Conservation (phyloP, 2,797 vertebrate genomes). For the Phylloscopus collybita region DNA sequence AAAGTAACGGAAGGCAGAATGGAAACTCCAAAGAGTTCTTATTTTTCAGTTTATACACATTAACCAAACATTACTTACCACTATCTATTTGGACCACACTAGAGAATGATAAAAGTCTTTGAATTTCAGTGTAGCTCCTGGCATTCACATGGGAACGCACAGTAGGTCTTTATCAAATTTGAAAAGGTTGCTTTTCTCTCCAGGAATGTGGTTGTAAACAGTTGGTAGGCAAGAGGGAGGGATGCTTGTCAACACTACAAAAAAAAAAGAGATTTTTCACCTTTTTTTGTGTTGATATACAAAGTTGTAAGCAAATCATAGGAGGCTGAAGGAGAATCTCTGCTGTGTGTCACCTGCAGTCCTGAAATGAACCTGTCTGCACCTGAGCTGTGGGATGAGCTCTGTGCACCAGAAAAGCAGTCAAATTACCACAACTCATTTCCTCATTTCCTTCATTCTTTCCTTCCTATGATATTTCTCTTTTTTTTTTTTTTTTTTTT, state of each 20-base stretch:
- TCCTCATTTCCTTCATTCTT: background rate
- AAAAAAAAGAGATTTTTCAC: background rate
- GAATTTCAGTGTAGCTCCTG: background rate
- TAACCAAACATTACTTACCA: background rate
- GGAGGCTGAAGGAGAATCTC: background rate
- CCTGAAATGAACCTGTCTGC: background rate
- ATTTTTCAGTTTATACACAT: background rate
- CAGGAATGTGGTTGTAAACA: background rate
- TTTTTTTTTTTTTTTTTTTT: too few species aligned
- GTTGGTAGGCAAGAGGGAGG: background rate
- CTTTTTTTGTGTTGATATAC: background rate
- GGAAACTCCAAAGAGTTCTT: background rate
- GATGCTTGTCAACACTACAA: background rate
- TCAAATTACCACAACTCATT: background rate
- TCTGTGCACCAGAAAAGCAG: background rate
- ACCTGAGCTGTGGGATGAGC: background rate
- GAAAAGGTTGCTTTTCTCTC: background rate
- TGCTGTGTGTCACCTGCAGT: background rate
- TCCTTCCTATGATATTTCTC: background rate
- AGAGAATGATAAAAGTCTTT: background rate
- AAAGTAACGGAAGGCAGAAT: background rate
- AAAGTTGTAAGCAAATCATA: background rate
- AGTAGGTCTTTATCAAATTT: background rate
- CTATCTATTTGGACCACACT: background rate
- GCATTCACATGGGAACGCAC: background rate